Conservation (phyloP, 2,797 vertebrate genomes). For the Oreochromis grahami region DNA sequence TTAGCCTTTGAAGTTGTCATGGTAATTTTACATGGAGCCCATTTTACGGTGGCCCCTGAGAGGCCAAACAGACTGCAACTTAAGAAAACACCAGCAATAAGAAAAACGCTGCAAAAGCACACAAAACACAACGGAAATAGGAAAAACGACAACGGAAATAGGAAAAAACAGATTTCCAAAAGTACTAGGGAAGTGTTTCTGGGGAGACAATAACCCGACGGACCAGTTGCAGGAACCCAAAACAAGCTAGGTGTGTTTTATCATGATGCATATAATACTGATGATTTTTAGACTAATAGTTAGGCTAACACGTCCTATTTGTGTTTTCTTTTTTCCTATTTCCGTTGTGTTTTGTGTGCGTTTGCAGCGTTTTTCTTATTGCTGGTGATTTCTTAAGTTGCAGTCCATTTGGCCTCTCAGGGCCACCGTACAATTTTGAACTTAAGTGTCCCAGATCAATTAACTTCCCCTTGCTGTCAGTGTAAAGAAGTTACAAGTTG, state of each 20-base stretch:
- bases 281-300: not conserved
- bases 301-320: not conserved
- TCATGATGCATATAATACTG: not conserved
- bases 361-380: not conserved
- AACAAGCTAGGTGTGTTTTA: not conserved
- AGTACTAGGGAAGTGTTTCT: not conserved
- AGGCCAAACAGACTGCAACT: not conserved
- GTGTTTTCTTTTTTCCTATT: not conserved
- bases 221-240: not conserved
- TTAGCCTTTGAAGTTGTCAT: not conserved
- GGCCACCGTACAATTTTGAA: not conserved
- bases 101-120: not conserved
- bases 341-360: not conserved
- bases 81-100: not conserved
- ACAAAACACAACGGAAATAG: not conserved
- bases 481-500: not conserved
- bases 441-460: not conserved
- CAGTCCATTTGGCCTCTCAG: not conserved
- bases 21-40: not conserved
- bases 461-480: fast-evolving
- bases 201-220: not conserved
- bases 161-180: not conserved
- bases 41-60: not conserved
- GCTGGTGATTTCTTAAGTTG: not conserved
- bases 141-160: not conserved